These are phyloP conservation scores for Cinclus cinclus DNA, from an alignment of 2,113 vertebrate genomes.

Conservation along the genomic window DNA sequence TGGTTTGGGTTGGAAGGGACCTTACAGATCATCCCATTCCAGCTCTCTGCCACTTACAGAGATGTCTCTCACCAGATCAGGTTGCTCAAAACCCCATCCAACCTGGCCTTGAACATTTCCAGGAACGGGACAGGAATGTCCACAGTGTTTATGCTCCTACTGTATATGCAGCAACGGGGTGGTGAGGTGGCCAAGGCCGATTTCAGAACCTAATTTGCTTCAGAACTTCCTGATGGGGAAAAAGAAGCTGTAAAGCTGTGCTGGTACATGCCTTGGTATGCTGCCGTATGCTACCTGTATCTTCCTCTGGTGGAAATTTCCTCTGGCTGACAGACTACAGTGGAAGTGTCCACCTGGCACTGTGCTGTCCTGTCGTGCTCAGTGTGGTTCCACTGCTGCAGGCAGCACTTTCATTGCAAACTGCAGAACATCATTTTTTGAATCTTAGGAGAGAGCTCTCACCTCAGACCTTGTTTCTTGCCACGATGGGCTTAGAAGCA, in stretches of 20 bases:
- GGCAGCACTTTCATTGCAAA: background rate
- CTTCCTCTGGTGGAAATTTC: background rate
- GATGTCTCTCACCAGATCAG: background rate
- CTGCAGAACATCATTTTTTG: background rate
- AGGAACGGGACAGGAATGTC: background rate
- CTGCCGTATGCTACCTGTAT: fast-evolving
- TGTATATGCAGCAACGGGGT: background rate
- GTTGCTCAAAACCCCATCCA: background rate
- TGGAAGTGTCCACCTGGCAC: background rate
- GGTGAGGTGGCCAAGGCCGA: background rate
- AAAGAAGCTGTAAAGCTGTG: background rate
- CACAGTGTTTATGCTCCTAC: background rate
- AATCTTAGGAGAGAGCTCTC: background rate
- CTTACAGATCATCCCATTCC: background rate
- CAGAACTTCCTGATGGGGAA: background rate
- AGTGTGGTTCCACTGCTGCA: background rate
- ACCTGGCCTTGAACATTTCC: background rate
- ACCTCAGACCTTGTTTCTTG: background rate
- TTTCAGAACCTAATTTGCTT: background rate
- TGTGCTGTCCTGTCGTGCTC: background rate
- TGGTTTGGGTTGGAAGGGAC: background rate
- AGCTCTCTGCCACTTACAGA: background rate
- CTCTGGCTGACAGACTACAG: background rate
- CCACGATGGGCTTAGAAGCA: background rate
- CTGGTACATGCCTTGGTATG: no score